These are phyloP conservation scores for Fissipunctia ypsillon DNA, from an alignment of 2,888 invertebrate species.

Conservation along the genomic window DNA sequence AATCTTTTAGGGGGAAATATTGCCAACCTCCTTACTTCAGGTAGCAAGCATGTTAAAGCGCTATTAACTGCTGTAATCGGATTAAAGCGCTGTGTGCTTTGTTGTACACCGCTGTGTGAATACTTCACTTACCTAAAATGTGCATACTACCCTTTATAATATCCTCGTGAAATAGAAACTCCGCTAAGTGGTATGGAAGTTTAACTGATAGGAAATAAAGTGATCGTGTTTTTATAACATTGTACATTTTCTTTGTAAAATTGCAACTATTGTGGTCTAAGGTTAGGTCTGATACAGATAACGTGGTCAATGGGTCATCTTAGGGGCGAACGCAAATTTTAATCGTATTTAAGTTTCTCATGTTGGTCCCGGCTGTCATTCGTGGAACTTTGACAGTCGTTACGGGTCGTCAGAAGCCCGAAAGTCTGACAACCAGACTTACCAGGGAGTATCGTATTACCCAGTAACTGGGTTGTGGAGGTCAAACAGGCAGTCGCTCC, in stretches of 20 bases:
- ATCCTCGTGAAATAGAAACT: slow-evolving; percentile 17
- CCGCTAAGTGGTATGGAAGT: background rate
- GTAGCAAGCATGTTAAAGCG: slow-evolving; percentile 53
- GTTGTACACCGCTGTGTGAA: slow-evolving; percentile 15
- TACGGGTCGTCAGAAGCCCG: too few species aligned
- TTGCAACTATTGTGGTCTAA: background rate
- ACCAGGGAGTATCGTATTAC: too few species aligned
- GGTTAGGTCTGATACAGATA: background rate
- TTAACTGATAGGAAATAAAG: slow-evolving; percentile 19
- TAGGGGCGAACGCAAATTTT: too few species aligned
- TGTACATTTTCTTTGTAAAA: background rate
- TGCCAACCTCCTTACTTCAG: slow-evolving; percentile 25
- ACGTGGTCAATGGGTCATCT: too few species aligned
- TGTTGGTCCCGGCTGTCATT: too few species aligned
- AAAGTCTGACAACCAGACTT: too few species aligned
- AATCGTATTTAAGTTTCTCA: too few species aligned
- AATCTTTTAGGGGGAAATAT: background rate
- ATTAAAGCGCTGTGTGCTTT: slow-evolving; percentile 48
- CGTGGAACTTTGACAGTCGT: too few species aligned
- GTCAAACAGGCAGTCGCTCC: too few species aligned
- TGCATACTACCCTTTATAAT: slow-evolving; percentile 14
- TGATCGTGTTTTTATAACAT: background rate
- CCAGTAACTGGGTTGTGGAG: too few species aligned
- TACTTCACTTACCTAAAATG: slow-evolving; percentile 29
- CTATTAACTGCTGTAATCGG: slow-evolving; percentile 52